Percentiles rank a stretch among this genome's conserved stretches.
phyloP scores from a whole-genome alignment of 2,888 invertebrate species.

The Drosophila conformis region DNA sequence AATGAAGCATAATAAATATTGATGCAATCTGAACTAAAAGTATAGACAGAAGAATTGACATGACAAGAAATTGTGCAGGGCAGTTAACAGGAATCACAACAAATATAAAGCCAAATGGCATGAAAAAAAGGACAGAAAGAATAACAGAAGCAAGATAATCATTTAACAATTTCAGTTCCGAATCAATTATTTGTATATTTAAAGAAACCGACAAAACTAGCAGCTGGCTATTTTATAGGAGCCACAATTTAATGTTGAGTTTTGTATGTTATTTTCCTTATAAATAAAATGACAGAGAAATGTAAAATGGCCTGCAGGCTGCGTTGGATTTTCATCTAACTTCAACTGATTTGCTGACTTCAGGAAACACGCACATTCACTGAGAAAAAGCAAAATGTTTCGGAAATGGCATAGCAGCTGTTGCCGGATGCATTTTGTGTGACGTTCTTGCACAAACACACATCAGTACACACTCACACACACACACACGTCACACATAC shows the following conservation, averaged over 20 bases:
- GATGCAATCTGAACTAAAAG: not conserved
- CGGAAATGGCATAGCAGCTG: constrained; percentile 75
- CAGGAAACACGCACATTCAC: constrained; percentile 21
- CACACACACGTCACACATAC: constrained; percentile 43
- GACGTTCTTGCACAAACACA: constrained; percentile 26
- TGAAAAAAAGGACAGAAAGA: not conserved
- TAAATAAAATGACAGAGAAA: constrained; percentile 28
- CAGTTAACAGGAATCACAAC: not conserved
- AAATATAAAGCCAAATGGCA: not conserved
- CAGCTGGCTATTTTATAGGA: not conserved
- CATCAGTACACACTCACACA: constrained; percentile 1
- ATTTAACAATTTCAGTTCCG: not conserved
- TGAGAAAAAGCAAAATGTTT: constrained; percentile 68
- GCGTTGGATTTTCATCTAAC: constrained; percentile 27
- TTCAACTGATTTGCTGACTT: constrained; percentile 69
- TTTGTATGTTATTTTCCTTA: not conserved
- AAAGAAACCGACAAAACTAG: not conserved
- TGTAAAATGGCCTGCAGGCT: constrained; percentile 22
- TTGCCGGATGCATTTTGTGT: constrained; percentile 68
- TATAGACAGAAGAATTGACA: not conserved
- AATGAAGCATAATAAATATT: not conserved
- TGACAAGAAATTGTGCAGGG: not conserved
- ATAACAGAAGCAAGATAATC: not conserved
- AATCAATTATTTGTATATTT: not conserved
- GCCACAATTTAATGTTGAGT: not conserved